A percentile compares a stretch with the other conserved stretches of the same genome.
phyloP scores from a whole-genome alignment of 2,888 invertebrate genomes.

The Phyllotreta cruciferae region DNA sequence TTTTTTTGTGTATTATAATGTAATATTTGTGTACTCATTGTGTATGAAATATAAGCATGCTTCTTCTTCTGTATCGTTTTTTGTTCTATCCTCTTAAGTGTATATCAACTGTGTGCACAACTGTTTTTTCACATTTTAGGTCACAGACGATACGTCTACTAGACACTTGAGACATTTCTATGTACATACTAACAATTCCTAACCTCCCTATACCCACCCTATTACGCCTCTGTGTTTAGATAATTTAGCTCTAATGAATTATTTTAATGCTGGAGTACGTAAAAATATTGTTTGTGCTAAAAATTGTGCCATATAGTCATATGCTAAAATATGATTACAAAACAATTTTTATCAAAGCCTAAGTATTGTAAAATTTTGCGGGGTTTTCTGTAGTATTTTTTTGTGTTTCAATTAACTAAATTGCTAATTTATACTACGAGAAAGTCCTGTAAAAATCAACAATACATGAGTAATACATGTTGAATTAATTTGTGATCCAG shows the following conservation, averaged over 20 bases:
- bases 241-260: not conserved
- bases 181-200: constrained; percentile 35
- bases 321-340: no score
- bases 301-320: no score
- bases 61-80: constrained; percentile 45
- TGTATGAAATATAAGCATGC: constrained; percentile 52
- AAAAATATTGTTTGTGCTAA: no score
- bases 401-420: no score
- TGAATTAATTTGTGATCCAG: no score
- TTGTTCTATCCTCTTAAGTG: constrained; percentile 47
- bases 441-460: no score
- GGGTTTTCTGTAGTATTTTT: no score
- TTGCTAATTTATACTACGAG: no score
- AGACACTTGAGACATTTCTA: constrained; percentile 54
- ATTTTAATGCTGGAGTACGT: no score
- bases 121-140: constrained; percentile 66
- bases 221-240: constrained; percentile 17
- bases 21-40: constrained; percentile 41
- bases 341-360: no score
- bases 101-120: constrained; percentile 50
- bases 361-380: no score
- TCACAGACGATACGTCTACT: constrained; percentile 70
- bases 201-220: constrained; percentile 19
- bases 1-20: constrained; percentile 32
- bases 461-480: no score